phyloP scores from a whole-genome alignment of 2,888 invertebrate species.

The Magallana nippona region DNA sequence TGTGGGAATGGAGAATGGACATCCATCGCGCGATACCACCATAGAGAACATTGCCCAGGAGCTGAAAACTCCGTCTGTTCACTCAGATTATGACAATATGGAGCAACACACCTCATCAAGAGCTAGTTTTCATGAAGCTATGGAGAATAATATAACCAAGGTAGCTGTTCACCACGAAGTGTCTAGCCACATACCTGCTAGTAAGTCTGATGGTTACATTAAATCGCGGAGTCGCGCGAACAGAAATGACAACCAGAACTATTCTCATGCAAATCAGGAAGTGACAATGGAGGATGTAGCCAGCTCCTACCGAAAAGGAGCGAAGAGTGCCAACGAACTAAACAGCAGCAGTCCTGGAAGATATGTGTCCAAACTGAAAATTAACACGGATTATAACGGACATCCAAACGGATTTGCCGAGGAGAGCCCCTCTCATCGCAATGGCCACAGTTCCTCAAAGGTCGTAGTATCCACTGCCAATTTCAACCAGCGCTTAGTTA shows the following conservation, averaged over 20 bases:
- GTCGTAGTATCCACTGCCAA: background rate
- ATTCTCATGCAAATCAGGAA: background rate
- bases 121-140: slow-evolving; percentile 28
- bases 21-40: slow-evolving; percentile 60
- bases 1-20: slow-evolving; percentile 45
- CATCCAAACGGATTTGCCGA: slow-evolving; percentile 29
- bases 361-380: slow-evolving; percentile 37
- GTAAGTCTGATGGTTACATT: slow-evolving; percentile 63
- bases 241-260: slow-evolving; percentile 10
- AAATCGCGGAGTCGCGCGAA: slow-evolving; percentile 12
- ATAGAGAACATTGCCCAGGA: slow-evolving; percentile 61
- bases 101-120: slow-evolving; percentile 37
- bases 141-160: slow-evolving; percentile 40
- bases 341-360: background rate
- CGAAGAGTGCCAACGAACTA: slow-evolving; percentile 34
- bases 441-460: slow-evolving; percentile 9
- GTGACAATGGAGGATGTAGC: slow-evolving; percentile 5
- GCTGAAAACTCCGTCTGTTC: slow-evolving; percentile 64
- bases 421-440: background rate
- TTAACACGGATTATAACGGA: background rate
- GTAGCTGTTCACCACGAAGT: slow-evolving; percentile 47
- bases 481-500: slow-evolving; percentile 33
- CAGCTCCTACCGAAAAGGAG: slow-evolving; percentile 27
- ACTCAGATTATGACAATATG: slow-evolving; percentile 75
- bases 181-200: slow-evolving; percentile 53